Percentiles rank a stretch among this genome's conserved stretches.
These are phyloP conservation scores for Greenwoodochromis staneri DNA, from an alignment of 2,113 vertebrate genomes.

Conservation along the genomic window DNA sequence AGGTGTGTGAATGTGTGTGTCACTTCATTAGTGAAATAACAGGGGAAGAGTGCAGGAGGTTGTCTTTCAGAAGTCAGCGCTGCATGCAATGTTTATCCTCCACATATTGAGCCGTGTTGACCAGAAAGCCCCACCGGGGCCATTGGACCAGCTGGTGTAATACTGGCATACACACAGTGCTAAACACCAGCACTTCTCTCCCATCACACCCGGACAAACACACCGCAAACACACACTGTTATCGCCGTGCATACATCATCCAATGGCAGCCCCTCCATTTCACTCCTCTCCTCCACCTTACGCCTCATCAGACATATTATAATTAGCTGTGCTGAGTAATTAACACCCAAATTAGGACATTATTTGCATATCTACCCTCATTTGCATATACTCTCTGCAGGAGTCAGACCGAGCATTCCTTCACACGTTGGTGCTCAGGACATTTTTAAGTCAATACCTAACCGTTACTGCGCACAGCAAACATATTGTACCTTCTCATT, in stretches of 20 bases:
- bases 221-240: neutral
- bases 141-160: slow-evolving; percentile 59
- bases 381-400: slow-evolving; percentile 39
- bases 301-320: slow-evolving; percentile 64
- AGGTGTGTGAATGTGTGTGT: neutral
- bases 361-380: slow-evolving; percentile 54
- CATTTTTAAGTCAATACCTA: neutral
- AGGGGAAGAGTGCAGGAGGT: neutral
- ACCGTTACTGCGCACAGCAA: neutral
- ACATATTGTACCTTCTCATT: neutral
- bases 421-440: neutral
- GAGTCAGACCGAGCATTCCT: slow-evolving; percentile 17
- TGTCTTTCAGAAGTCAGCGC: slow-evolving; percentile 25
- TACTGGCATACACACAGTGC: slow-evolving; percentile 18
- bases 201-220: neutral
- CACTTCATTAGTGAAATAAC: neutral
- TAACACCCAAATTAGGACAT: slow-evolving; percentile 64
- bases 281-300: slow-evolving; percentile 42
- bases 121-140: slow-evolving; percentile 55
- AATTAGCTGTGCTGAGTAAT: slow-evolving; percentile 69
- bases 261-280: slow-evolving; percentile 16
- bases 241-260: slow-evolving; percentile 26
- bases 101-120: slow-evolving; percentile 61
- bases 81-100: slow-evolving; percentile 61
- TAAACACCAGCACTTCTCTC: slow-evolving; percentile 11